A percentile compares a stretch with the other conserved stretches of the same genome.
These are phyloP conservation scores for Gyps fulvus DNA, from an alignment of 2,113 vertebrate genomes.

Conservation along the genomic window DNA sequence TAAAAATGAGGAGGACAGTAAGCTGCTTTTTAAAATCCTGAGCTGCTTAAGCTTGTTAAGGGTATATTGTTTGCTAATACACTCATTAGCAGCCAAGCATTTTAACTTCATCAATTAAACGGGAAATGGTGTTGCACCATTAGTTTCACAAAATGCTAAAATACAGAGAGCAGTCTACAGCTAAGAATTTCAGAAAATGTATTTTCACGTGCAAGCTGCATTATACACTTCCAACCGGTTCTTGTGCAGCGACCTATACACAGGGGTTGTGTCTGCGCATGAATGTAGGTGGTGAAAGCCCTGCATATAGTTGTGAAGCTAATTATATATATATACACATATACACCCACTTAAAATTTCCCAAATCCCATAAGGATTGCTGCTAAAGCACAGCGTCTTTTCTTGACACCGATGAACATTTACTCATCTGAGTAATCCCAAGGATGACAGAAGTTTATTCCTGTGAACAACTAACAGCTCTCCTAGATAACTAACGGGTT, in stretches of 20 bases:
- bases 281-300: slow-evolving; percentile 20
- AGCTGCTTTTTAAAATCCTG: slow-evolving; percentile 74
- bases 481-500: neutral
- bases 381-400: neutral
- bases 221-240: neutral
- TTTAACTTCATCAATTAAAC: slow-evolving; percentile 78
- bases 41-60: slow-evolving; percentile 75
- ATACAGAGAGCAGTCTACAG: slow-evolving; percentile 36
- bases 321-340: slow-evolving; percentile 19
- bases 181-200: slow-evolving; percentile 30
- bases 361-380: slow-evolving; percentile 3
- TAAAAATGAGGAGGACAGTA: slow-evolving; percentile 73
- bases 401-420: slow-evolving; percentile 15
- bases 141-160: slow-evolving; percentile 69
- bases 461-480: slow-evolving; percentile 7
- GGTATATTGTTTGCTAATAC: slow-evolving; percentile 77
- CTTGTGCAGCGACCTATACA: neutral
- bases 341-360: slow-evolving; percentile 45
- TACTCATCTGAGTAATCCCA: slow-evolving; percentile 34
- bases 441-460: slow-evolving; percentile 21
- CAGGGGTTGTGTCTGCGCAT: neutral
- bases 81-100: slow-evolving; percentile 77
- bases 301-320: neutral
- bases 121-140: slow-evolving; percentile 63
- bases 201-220: slow-evolving; percentile 28